Base-by-base conservation (phyloP, 2,113 vertebrate species). In the Rhabdornis inornatus region DNA sequence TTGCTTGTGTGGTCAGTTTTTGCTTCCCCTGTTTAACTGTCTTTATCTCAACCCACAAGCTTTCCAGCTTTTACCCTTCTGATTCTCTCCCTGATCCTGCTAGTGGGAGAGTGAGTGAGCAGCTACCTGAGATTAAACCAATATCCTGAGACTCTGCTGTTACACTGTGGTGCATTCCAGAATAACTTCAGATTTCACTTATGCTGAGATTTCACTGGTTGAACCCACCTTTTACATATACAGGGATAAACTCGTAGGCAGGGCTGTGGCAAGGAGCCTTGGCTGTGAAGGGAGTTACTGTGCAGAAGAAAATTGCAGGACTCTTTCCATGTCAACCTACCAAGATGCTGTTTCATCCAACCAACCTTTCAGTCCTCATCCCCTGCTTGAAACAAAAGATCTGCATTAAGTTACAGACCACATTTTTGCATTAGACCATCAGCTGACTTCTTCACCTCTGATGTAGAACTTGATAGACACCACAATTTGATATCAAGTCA, bases 91-190 rank as follows among this genome's bases (percentile, higher is more conserved):
- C 7, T 0, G 0, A 13, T 77, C 25, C 40, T 56, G 22, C 12
- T 40, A 30, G 25, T 61, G 49, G 15, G 17, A 17, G 8, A 55
- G n/a, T 63, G n/a, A 55, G 5, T 1, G 0, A 77, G 40, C 2
- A 4, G 19, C 18, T 56, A 21, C 31, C 25, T 61, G 18, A 7
- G 4, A 35, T 47, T 63, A 69, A 76, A 56, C 16, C 42, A 42
- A 10, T 56, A 69, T 17, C 11, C 12, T 1, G 1, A 85, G 23
- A 50, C 31, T 39, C 33, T 33, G 28, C 30, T 61, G 8, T 83
- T 69, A 69, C 14, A 15, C 35, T 11, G 21, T 22, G 24, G 27
- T 42, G 9, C 13, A 20, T 17, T 63, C 47, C 39, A 83, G 25
- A 60, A 59, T 28, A 8, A 49, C 22, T 65, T 55, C 20, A 14